Evolutionary conservation across 2,113 vertebrate genomes (phyloP).

Genomic region (Nyctibius bracteatus): DNA sequence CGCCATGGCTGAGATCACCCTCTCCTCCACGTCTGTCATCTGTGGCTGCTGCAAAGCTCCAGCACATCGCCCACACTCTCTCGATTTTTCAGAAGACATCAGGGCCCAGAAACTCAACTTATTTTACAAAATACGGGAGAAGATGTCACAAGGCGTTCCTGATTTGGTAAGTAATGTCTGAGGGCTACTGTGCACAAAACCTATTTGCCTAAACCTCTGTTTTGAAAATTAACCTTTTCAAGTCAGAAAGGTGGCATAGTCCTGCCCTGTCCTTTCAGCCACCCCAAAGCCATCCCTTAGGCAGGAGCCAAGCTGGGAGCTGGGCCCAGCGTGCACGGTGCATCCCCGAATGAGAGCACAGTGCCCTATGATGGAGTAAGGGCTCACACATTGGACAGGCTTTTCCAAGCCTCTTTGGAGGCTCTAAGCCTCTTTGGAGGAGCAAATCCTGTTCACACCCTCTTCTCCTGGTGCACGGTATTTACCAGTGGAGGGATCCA

Average conservation of each 20-base stretch:
- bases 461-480: not conserved
- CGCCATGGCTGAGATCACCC: accelerated
- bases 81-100: not conserved
- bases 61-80: accelerated
- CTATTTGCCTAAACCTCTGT: not conserved
- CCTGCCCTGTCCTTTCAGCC: not conserved
- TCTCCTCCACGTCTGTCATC: not conserved
- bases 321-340: not conserved
- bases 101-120: not conserved
- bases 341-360: not conserved
- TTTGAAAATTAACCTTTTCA: not conserved
- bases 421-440: not conserved
- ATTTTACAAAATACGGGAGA: not conserved
- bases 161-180: not conserved
- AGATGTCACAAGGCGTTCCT: accelerated
- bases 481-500: not conserved
- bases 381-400: not conserved
- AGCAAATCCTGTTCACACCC: not conserved
- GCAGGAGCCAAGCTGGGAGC: not conserved
- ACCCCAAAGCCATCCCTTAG: not conserved
- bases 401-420: not conserved
- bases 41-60: not conserved
- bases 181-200: not conserved
- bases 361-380: not conserved
- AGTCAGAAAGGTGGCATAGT: not conserved